These are phyloP conservation scores for Morpho helenor DNA, from an alignment of 2,888 invertebrate genomes.

Conservation along the genomic window DNA sequence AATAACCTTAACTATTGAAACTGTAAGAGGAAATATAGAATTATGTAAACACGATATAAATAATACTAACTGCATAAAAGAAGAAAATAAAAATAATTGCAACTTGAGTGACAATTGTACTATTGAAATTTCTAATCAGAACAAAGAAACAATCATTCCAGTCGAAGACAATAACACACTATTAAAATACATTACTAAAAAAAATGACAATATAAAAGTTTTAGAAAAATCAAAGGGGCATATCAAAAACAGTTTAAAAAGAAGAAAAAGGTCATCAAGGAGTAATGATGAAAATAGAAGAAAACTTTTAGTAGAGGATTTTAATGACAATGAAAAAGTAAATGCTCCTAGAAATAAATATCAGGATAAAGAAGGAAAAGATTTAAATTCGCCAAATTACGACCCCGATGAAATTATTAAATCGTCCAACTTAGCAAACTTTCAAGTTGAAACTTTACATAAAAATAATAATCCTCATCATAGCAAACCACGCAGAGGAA, in stretches of 20 bases:
- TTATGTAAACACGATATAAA: not conserved
- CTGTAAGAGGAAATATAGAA: constrained; percentile 14
- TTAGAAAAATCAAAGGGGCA: constrained; percentile 47
- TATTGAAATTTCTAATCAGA: constrained; percentile 1
- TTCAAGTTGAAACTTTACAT: constrained; percentile 58
- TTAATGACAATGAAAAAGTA: constrained; percentile 8
- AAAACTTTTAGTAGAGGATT: too few relatives aligned
- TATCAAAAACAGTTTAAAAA: constrained; percentile 49
- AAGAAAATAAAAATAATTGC: constrained; percentile 16
- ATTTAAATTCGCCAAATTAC: constrained; percentile 20
- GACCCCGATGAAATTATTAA: constrained; percentile 37
- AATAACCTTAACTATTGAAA: constrained; percentile 17
- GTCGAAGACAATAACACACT: constrained; percentile 39
- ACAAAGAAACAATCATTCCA: constrained; percentile 21
- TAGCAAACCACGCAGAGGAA: constrained; percentile 19
- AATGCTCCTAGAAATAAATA: constrained; percentile 36
- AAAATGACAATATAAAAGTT: constrained; percentile 33
- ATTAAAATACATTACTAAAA: constrained; percentile 56
- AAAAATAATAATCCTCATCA: constrained; percentile 25
- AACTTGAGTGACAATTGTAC: constrained; percentile 23
- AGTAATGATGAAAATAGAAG: constrained; percentile 2
- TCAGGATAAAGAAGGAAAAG: constrained; percentile 38
- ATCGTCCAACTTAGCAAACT: constrained; percentile 53
- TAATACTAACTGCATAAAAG: constrained; percentile 12
- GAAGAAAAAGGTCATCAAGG: constrained; percentile 42